A percentile compares a stretch with the other conserved stretches of the same genome.
Evolutionary conservation across 2,113 vertebrate species (phyloP).

Genomic region (Pyxicephalus adspersus): DNA sequence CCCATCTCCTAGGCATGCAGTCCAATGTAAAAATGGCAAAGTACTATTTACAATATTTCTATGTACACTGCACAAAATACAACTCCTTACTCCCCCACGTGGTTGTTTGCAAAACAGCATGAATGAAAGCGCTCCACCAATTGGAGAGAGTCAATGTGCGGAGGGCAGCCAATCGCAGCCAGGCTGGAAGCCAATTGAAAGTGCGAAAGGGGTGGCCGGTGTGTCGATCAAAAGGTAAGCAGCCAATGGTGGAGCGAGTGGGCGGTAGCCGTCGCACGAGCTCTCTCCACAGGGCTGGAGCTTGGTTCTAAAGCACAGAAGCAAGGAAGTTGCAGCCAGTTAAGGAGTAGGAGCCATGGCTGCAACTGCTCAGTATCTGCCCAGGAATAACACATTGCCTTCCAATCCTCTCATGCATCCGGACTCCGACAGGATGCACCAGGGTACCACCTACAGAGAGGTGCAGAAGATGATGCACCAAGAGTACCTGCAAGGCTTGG

Average conservation of each 20-base stretch:
- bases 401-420: slow-evolving; percentile 89
- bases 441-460: slow-evolving; percentile 93
- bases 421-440: slow-evolving; percentile 91
- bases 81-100: slow-evolving; percentile 80
- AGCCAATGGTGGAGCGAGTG: slow-evolving; percentile 74
- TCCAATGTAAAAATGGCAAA: slow-evolving; percentile 23
- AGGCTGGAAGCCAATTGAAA: slow-evolving; percentile 29
- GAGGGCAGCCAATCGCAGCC: slow-evolving; percentile 7
- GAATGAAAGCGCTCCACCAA: slow-evolving; percentile 69
- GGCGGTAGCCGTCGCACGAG: slow-evolving; percentile 74
- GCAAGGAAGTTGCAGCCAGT: slow-evolving; percentile 79
- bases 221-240: slow-evolving; percentile 50
- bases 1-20: slow-evolving; percentile 30
- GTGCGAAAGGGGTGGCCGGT: neutral
- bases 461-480: slow-evolving; percentile 99
- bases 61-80: slow-evolving; percentile 32
- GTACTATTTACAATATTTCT: slow-evolving; percentile 44
- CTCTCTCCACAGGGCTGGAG: slow-evolving; percentile 80
- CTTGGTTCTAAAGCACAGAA: slow-evolving; percentile 83
- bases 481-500: slow-evolving; percentile 92
- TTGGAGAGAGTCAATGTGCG: slow-evolving; percentile 13
- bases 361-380: slow-evolving; percentile 94
- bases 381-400: slow-evolving; percentile 87
- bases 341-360: slow-evolving; percentile 89
- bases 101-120: slow-evolving; percentile 78